A percentile compares a stretch with the other conserved stretches of the same genome.
Evolutionary conservation across 53 echinoderm and acorn worm genomes (phyloP).

Genomic region (Hippasteria phrygiana): DNA sequence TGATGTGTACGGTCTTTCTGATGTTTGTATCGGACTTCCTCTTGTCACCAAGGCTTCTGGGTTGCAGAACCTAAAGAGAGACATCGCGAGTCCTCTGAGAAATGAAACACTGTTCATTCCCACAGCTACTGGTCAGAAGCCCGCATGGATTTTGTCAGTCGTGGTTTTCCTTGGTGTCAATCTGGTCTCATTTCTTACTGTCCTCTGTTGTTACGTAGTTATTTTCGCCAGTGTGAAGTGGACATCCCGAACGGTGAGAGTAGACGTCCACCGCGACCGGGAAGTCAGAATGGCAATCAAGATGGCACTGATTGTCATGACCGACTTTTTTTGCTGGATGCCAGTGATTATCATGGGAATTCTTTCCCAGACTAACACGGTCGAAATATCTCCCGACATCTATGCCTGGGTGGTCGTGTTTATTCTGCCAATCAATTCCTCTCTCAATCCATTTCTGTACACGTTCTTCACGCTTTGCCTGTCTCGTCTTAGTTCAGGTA

Average conservation of each 20-base stretch:
- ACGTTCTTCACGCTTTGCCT: background rate
- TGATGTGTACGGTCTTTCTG: slow-evolving; percentile 39
- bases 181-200: slow-evolving; percentile 45
- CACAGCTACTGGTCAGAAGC: background rate
- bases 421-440: no score
- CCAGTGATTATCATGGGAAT: slow-evolving; percentile 38
- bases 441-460: background rate
- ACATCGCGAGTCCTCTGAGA: background rate
- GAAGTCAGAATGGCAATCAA: background rate
- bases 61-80: background rate
- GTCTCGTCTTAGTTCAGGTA: no score
- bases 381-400: background rate
- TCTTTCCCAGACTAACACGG: background rate
- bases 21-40: slow-evolving; percentile 47
- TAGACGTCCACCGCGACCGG: background rate
- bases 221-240: slow-evolving; percentile 46
- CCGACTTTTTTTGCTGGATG: slow-evolving; percentile 34
- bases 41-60: slow-evolving; percentile 16
- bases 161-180: slow-evolving; percentile 66
- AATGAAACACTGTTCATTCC: background rate
- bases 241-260: background rate
- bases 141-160: slow-evolving; percentile 65
- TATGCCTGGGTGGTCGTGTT: background rate
- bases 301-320: background rate
- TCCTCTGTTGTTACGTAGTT: slow-evolving; percentile 52